phyloP scores from a whole-genome alignment of 2,113 vertebrate species.

The Fregata magnificens region DNA sequence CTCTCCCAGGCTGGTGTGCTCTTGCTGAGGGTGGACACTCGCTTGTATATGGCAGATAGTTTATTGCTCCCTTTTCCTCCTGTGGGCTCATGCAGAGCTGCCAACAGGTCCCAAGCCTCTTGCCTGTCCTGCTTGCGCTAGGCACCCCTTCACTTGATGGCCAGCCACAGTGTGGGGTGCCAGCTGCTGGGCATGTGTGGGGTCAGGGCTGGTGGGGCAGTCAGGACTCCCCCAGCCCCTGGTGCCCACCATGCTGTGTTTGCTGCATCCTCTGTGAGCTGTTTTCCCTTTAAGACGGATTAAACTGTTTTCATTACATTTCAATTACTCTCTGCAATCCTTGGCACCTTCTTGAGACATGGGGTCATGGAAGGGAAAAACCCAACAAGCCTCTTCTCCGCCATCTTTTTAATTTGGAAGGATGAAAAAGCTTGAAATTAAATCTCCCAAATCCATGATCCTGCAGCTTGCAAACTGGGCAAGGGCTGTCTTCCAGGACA shows the following conservation, averaged over 20 bases:
- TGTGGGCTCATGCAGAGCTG: neutral
- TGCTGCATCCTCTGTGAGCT: neutral
- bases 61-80: neutral
- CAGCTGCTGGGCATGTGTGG: neutral
- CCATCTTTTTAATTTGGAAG: neutral
- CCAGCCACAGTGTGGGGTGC: neutral
- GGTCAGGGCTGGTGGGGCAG: neutral
- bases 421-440: neutral
- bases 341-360: neutral
- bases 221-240: neutral
- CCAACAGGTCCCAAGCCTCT: neutral
- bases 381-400: neutral
- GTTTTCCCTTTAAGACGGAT: neutral
- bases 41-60: neutral
- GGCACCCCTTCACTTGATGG: neutral
- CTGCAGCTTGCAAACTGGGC: neutral
- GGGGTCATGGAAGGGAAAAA: neutral
- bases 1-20: neutral
- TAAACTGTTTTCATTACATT: constrained; percentile 8
- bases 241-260: neutral
- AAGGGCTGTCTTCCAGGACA: neutral
- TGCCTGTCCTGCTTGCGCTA: neutral
- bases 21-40: neutral
- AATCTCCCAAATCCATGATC: neutral
- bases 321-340: neutral